Base-by-base conservation (phyloP, 2,113 vertebrate genomes). In the Microcebus griseorufus region DNA sequence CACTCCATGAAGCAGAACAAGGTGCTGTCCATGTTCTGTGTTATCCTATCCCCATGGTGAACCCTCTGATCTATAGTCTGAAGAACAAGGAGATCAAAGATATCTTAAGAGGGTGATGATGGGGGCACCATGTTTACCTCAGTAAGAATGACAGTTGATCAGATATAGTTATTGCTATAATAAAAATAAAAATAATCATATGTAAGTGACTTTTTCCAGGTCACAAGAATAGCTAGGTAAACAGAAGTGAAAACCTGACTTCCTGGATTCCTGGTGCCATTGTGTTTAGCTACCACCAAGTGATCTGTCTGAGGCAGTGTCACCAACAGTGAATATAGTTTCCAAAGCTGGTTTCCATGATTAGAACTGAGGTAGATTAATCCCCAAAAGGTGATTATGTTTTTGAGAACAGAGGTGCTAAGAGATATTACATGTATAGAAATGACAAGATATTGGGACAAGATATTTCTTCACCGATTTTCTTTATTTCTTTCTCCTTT, bases 21-120 rank as follows among this genome's bases (percentile, higher is more conserved):
- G 18, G 20, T 94, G 27, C 64, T 96, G 2, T 87, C 65, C 0
- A 22, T 90, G n/a, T n/a, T 90, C 55, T 97, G 53, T 32, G 87
- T 64, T 5, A 64, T 95, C 32, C 3, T 94, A 85, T 87, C 10
- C 96, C 88, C 70, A 90, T 92, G 84, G 11, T 97, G 29, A 96
- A 96, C 42, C 90, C 96, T 82, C 84, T 82, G 16, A 84, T 82
- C 14, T 53, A 67, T 4, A 75, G 94, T 92, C 37, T 88, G 64
- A 92, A 76, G 42, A 87, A 90, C 29, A 81, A 67, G 58, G 86
- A 82, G 9, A 93, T 90, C 65, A 93, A 95, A 65, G 73, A 20
- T 2, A 73, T 51, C 75, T 29, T 92, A 88, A 32, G 51, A 93
- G 69, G 12, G 17, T 72, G 14, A 37, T 82, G 29, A 78, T 90